Evolutionary conservation across 2,113 vertebrate genomes (phyloP).

Genomic region (Alaudala cheleensis): DNA sequence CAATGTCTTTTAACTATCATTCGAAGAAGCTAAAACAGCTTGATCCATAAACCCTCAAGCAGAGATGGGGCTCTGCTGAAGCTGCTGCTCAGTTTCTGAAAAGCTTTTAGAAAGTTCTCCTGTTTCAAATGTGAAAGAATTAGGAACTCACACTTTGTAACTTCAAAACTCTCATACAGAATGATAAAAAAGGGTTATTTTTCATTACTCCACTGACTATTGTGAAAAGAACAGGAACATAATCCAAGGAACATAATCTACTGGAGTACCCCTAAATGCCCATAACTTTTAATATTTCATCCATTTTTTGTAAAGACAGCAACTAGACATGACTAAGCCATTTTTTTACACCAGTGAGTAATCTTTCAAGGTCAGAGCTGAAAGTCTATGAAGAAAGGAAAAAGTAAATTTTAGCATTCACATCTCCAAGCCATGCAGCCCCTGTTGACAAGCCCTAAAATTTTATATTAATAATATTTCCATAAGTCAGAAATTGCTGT

Average conservation of each 20-base stretch:
- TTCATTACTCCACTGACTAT: not conserved
- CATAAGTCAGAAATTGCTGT: not conserved
- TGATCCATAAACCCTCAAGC: not conserved
- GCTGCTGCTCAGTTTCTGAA: not conserved
- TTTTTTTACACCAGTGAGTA: not conserved
- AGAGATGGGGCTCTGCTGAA: not conserved
- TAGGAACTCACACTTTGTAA: not conserved
- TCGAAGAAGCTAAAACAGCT: not conserved
- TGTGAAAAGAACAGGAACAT: not conserved
- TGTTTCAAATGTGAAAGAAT: not conserved
- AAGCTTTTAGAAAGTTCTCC: not conserved
- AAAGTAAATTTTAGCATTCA: fast-evolving
- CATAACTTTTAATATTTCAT: not conserved
- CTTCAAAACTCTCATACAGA: not conserved
- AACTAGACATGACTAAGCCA: not conserved
- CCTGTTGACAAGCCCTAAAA: not conserved
- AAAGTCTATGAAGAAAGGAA: not conserved
- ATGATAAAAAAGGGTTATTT: fast-evolving
- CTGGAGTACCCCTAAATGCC: not conserved
- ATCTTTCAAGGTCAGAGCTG: not conserved
- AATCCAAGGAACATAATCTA: not conserved
- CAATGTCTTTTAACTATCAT: not conserved
- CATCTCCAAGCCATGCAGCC: not conserved
- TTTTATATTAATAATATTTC: not conserved
- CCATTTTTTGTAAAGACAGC: not conserved